Base-by-base conservation (phyloP, 2,113 vertebrate genomes). In the Octodon degus region DNA sequence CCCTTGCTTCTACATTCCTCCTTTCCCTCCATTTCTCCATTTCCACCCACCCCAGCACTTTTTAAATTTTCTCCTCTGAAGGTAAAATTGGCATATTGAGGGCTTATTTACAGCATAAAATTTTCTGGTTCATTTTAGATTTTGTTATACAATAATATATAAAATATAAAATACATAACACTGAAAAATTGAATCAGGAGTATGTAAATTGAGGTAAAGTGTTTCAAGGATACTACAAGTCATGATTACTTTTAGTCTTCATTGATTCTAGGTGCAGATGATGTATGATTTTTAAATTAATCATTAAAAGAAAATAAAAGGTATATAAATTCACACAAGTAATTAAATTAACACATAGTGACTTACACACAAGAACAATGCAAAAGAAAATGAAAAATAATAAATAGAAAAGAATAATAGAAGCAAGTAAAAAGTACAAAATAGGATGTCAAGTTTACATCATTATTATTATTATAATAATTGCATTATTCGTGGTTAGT, bases 241-340 rank as follows among this genome's bases (percentile, higher is more conserved):
- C 63, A 1, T 65, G n/a, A 72, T 70, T 79, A 65, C 0, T 25
- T 87, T 53, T 76, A 80, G 17, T 76, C 17, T 89, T 94, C 65
- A 16, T 58, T 86, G 14, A 89, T 92, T 92, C 95, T 72, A 83
- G 50, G 19, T 60, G 68, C 7, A 70, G 9, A 68, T 47, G 5
- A 30, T 83, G 50, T 88, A 80, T 83, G 92, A 62, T 74, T 85
- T 92, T 68, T 80, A 81, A 47, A n/a, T 19, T 63, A 91, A 81
- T 8, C 13, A 90, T 22, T 82, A 20, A 91, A 47, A 53, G 7
- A 68, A 80, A 25, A 95, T 37, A 30, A 90, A 90, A 34, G 84
- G 7, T 88, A 34, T 22, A 90, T 80, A 94, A 65, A 85, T 58
- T 7, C 10, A 67, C 86, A 79, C 5, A 82, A 68, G 11, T n/a